Percentiles rank a stretch among this genome's conserved stretches.
Evolutionary conservation across 1,140 invertebrate species (phyloP).

Genomic region (Lepidurus arcticus): DNA sequence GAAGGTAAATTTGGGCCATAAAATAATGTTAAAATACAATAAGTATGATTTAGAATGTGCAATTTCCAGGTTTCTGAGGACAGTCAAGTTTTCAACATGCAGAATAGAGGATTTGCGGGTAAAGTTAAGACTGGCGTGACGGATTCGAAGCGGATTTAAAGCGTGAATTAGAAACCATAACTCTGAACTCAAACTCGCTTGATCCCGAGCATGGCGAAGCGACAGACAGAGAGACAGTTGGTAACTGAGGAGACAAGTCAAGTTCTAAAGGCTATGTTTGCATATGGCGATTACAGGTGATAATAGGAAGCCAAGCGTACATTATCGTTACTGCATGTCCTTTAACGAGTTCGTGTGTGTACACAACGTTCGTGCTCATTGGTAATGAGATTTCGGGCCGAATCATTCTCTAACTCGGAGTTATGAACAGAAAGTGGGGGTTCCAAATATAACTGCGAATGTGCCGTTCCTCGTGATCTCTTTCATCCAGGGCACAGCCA

Average conservation of each 20-base stretch:
- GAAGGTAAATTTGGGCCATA: no score
- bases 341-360: neutral
- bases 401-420: neutral
- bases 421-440: neutral
- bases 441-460: neutral
- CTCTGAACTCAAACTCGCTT: no score
- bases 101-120: neutral
- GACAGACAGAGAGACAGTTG: no score
- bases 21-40: no score
- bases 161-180: neutral
- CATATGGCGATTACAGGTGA: neutral
- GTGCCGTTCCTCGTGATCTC: neutral
- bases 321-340: neutral
- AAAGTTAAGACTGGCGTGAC: neutral
- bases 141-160: neutral
- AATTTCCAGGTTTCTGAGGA: neutral
- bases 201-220: no score
- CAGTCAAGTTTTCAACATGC: neutral
- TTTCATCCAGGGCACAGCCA: neutral
- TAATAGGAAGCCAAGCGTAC: neutral
- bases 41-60: neutral
- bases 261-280: neutral
- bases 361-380: neutral
- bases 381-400: neutral
- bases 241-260: neutral